These are phyloP conservation scores for Origma solitaria DNA, from an alignment of 2,113 vertebrate genomes.

Conservation along the genomic window DNA sequence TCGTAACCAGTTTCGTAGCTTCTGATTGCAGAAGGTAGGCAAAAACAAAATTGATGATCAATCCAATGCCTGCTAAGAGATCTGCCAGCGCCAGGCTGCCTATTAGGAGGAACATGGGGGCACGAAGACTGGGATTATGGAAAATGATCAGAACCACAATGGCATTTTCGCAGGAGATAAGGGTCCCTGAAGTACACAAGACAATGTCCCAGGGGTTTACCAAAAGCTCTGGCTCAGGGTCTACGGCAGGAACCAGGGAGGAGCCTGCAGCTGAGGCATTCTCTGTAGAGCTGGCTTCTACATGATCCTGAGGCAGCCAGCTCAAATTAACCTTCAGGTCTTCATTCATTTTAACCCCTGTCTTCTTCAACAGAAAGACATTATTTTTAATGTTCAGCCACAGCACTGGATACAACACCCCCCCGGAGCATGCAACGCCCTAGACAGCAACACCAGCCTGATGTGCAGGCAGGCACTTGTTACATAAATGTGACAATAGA, in stretches of 20 bases:
- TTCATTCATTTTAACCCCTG: conserved; percentile 92
- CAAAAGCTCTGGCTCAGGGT: conserved; percentile 76
- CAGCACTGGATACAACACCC: background rate
- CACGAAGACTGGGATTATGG: conserved; percentile 92
- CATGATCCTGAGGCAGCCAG: conserved; percentile 83
- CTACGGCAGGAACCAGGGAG: conserved; percentile 71
- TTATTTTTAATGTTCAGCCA: conserved; percentile 61
- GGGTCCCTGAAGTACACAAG: conserved; percentile 92
- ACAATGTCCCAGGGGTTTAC: conserved; percentile 99
- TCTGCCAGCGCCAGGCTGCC: conserved; percentile 96
- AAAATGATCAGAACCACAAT: conserved; percentile 97
- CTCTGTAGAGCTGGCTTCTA: conserved; percentile 79
- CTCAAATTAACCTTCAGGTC: conserved; percentile 84
- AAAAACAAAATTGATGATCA: conserved; percentile 93
- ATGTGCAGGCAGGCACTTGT: conserved; percentile 10
- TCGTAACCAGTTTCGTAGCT: conserved; percentile 90
- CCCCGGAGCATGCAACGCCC: conserved; percentile 54
- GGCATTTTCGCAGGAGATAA: conserved; percentile 97
- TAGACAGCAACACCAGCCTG: background rate
- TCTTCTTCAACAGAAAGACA: conserved; percentile 79
- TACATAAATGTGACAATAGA: conserved; percentile 46
- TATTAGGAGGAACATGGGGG: conserved; percentile 97
- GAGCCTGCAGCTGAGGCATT: conserved; percentile 79
- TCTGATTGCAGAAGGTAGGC: conserved; percentile 95
- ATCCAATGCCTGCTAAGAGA: conserved; percentile 91